Conservation (phyloP, 2,888 invertebrate genomes). For the Thereva unica region DNA sequence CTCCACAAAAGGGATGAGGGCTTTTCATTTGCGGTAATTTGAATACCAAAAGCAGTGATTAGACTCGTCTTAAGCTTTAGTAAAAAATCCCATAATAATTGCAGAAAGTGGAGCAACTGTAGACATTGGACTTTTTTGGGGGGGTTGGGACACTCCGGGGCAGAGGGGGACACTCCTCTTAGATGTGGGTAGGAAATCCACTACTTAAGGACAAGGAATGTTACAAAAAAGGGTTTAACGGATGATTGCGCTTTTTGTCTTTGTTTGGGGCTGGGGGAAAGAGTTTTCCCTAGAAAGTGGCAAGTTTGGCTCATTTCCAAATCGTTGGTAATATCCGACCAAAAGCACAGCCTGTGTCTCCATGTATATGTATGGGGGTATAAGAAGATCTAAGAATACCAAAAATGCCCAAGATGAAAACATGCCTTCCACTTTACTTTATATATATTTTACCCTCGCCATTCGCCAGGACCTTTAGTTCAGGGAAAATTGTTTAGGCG, state of each 20-base stretch:
- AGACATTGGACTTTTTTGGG: too few species aligned
- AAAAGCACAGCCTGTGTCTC: neutral
- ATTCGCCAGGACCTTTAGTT: slow-evolving; percentile 12
- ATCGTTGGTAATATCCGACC: slow-evolving; percentile 27
- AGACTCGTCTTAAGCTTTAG: slow-evolving; percentile 4
- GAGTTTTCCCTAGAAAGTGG: slow-evolving; percentile 13
- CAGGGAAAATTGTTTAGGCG: slow-evolving; percentile 26
- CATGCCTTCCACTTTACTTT: slow-evolving; percentile 3
- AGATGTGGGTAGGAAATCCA: slow-evolving; percentile 21
- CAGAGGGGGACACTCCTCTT: neutral
- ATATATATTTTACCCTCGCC: neutral
- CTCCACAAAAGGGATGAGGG: neutral
- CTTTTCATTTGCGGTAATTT: slow-evolving; percentile 18
- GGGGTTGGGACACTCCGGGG: too few species aligned
- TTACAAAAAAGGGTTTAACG: slow-evolving; percentile 26
- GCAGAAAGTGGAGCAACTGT: neutral
- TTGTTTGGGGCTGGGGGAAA: slow-evolving; percentile 3
- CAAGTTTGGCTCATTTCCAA: slow-evolving; percentile 30
- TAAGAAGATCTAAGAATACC: slow-evolving; percentile 11
- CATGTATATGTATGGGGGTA: slow-evolving; percentile 1
- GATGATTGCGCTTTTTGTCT: slow-evolving; percentile 32
- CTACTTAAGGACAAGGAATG: slow-evolving; percentile 14
- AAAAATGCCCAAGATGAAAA: slow-evolving; percentile 22
- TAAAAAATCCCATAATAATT: slow-evolving; percentile 16
- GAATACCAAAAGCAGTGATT: slow-evolving; percentile 7